These are phyloP conservation scores for Psittacula echo DNA, from an alignment of 2,797 vertebrate species.

Conservation along the genomic window DNA sequence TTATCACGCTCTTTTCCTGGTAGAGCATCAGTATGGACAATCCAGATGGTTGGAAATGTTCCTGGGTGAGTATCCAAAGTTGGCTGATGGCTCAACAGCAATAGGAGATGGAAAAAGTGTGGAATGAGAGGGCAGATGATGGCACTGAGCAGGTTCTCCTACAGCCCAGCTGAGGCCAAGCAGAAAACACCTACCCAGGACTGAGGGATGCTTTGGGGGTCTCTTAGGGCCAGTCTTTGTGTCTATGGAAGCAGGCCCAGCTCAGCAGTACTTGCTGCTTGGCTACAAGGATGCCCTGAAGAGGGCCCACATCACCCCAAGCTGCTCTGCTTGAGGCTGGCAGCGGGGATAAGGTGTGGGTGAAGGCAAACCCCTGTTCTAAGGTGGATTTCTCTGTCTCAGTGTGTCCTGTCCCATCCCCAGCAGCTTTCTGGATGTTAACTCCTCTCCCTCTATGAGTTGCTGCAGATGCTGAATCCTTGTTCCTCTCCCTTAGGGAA, in stretches of 20 bases:
- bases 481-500: neutral
- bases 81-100: neutral
- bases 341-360: neutral
- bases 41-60: neutral
- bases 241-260: neutral
- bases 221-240: neutral
- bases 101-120: neutral
- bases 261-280: neutral
- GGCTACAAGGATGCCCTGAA: fast-evolving
- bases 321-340: neutral
- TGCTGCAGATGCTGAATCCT: neutral
- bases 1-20: neutral
- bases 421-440: fast-evolving
- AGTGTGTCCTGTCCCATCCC: fast-evolving
- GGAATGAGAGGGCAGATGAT: neutral
- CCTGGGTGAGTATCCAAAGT: fast-evolving
- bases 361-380: neutral
- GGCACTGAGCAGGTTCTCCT: neutral
- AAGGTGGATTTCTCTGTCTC: neutral
- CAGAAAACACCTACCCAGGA: neutral
- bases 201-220: neutral
- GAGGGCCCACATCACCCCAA: fast-evolving
- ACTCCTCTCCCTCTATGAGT: neutral
- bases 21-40: neutral
- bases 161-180: neutral